Conservation (phyloP, 2,888 invertebrate species). For the Troilus luridus region DNA sequence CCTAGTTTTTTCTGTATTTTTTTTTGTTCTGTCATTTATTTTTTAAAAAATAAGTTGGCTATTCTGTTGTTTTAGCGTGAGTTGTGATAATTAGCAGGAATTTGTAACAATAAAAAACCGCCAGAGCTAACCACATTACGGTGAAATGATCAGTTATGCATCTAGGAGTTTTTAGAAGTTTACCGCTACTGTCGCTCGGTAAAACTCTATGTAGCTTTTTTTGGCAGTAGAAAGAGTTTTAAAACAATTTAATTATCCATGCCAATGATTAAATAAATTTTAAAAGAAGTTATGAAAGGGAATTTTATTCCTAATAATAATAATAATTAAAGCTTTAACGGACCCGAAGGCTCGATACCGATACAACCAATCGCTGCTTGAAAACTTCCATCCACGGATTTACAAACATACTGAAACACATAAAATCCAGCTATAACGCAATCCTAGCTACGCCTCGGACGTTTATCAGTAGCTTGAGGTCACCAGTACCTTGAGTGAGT, state of each 20-base stretch:
- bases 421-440: no score
- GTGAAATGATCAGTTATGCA: not conserved
- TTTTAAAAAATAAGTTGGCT: conserved; percentile 18
- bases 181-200: not conserved
- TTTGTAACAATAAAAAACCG: conserved; percentile 11
- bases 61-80: not conserved
- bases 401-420: no score
- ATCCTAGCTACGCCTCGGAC: no score
- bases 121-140: not conserved
- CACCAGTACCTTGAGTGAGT: no score
- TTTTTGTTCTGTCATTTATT: not conserved
- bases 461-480: no score
- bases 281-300: not conserved
- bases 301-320: no score
- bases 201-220: not conserved
- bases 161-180: not conserved
- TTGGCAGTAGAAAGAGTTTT: not conserved
- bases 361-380: no score
- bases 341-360: no score
- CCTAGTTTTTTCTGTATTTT: not conserved
- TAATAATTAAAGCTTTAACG: no score
- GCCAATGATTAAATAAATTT: not conserved
- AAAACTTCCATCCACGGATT: no score
- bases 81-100: not conserved
- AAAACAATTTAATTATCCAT: not conserved